Conservation (phyloP, 2,113 vertebrate species). For the Xiphorhynchus elegans region DNA sequence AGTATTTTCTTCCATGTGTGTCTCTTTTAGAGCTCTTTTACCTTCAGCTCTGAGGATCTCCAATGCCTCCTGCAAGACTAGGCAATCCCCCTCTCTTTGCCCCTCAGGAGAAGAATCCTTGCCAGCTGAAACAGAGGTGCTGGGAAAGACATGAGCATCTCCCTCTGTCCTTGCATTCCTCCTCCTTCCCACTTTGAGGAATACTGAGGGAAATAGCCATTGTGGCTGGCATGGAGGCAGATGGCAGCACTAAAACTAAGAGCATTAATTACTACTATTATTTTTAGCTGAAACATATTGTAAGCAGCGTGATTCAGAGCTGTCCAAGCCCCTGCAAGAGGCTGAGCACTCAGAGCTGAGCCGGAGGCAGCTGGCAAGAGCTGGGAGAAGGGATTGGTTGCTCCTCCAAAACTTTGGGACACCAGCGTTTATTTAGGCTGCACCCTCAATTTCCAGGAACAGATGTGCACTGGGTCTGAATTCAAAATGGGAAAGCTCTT, state of each 20-base stretch:
- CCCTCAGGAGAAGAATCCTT: not conserved
- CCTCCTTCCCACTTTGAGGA: not conserved
- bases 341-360: not conserved
- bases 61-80: not conserved
- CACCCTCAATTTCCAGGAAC: not conserved
- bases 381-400: not conserved
- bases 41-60: not conserved
- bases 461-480: not conserved
- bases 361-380: not conserved
- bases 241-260: conserved; percentile 5
- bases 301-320: conserved; percentile 36
- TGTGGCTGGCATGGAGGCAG: not conserved
- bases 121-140: not conserved
- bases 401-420: not conserved
- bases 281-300: conserved; percentile 66
- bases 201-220: not conserved
- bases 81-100: no score
- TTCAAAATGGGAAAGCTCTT: not conserved
- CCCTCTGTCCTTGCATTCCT: not conserved
- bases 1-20: not conserved
- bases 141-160: not conserved
- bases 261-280: conserved; percentile 65
- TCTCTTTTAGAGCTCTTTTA: not conserved
- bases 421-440: not conserved
- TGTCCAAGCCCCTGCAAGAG: conserved; percentile 27